Evolutionary conservation across 2,888 invertebrate genomes (phyloP).

Genomic region (Melikaiella ostensackeni): DNA sequence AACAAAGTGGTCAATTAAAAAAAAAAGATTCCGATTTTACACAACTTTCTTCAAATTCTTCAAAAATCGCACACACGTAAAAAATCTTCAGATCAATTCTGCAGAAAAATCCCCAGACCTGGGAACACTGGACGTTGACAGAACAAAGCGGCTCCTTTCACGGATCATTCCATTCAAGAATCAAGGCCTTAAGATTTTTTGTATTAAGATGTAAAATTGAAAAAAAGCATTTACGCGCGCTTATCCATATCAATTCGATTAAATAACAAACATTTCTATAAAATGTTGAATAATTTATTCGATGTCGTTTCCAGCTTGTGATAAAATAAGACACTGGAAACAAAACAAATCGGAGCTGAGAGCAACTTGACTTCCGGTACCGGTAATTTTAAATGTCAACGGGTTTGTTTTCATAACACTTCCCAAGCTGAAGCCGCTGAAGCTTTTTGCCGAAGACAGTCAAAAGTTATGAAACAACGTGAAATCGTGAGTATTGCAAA

Average conservation of each 20-base stretch:
- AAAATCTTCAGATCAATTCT: too few species aligned
- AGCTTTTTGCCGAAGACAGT: slow-evolving; percentile 18
- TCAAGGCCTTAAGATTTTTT: neutral
- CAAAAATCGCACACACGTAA: too few species aligned
- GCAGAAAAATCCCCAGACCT: too few species aligned
- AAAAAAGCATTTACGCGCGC: neutral
- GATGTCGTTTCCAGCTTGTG: neutral
- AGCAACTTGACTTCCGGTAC: neutral
- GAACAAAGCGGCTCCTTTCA: slow-evolving; percentile 14
- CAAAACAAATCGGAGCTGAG: neutral
- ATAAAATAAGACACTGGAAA: neutral
- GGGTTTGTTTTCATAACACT: slow-evolving; percentile 38
- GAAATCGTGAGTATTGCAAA: slow-evolving; percentile 12
- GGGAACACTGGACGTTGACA: too few species aligned
- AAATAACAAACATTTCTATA: neutral
- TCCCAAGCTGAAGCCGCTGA: neutral
- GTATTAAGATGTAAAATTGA: neutral
- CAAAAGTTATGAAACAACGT: slow-evolving; percentile 8
- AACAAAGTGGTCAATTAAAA: too few species aligned
- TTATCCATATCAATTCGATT: neutral
- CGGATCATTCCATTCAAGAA: slow-evolving; percentile 12
- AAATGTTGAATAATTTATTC: neutral
- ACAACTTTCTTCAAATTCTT: too few species aligned
- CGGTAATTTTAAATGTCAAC: slow-evolving; percentile 34
- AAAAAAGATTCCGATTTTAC: too few species aligned